Conservation (phyloP, 2,113 vertebrate genomes). For the Xenopus tropicalis region DNA sequence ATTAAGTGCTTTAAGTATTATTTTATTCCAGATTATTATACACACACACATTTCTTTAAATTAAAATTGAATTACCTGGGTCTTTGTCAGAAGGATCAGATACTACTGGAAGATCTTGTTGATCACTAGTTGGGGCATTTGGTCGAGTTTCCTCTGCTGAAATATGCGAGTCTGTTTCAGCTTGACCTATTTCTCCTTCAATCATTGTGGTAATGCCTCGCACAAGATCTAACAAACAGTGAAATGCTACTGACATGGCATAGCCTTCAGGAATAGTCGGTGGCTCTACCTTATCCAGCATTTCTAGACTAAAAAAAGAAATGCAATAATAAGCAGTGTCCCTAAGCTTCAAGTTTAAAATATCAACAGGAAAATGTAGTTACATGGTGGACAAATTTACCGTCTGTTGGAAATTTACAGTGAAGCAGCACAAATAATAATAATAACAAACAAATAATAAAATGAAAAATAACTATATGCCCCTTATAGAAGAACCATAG, state of each 20-base stretch:
- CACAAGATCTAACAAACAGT: conserved; percentile 92
- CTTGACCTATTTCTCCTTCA: conserved; percentile 79
- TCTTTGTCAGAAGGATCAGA: conserved; percentile 70
- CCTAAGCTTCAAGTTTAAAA: too few relatives aligned
- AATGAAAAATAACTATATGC: too few relatives aligned
- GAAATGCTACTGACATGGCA: conserved; percentile 97
- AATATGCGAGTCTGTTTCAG: conserved; percentile 61
- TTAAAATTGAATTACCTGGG: conserved; percentile 63
- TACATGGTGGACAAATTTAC: too few relatives aligned
- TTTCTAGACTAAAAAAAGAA: conserved; percentile 78
- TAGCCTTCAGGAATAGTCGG: conserved; percentile 97
- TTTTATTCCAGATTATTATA: too few relatives aligned
- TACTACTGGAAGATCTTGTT: conserved; percentile 57
- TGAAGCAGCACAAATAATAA: too few relatives aligned
- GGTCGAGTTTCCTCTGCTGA: conserved; percentile 57
- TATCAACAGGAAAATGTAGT: too few relatives aligned
- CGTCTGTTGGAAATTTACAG: too few relatives aligned
- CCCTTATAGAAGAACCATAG: too few relatives aligned
- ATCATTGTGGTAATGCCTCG: conserved; percentile 95
- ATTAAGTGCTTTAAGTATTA: too few relatives aligned
- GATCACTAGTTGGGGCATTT: conserved; percentile 56
- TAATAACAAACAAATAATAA: too few relatives aligned
- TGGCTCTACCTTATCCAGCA: conserved; percentile 97
- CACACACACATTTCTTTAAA: too few relatives aligned
- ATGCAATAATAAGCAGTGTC: background rate